A percentile compares a stretch with the other conserved stretches of the same genome.
Evolutionary conservation across 2,888 invertebrate species (phyloP).

Genomic region (Nemapogon koenigi): DNA sequence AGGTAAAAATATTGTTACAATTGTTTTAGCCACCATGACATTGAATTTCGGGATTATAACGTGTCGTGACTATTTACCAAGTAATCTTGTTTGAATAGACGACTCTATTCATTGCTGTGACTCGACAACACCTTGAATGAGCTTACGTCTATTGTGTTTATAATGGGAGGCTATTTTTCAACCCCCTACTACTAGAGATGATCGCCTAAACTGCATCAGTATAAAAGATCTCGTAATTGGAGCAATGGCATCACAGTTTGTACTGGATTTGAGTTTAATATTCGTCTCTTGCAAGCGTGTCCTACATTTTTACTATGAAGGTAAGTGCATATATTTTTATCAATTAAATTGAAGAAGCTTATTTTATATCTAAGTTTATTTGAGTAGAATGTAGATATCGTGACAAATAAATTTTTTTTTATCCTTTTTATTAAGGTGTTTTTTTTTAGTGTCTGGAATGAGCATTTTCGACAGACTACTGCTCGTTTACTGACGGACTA

Average conservation of each 20-base stretch:
- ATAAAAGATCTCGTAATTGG: slow-evolving; percentile 33
- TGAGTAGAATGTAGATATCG: no score
- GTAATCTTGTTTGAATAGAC: no score
- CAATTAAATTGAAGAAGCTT: slow-evolving; percentile 2
- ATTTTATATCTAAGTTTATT: slow-evolving; percentile 4
- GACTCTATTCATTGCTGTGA: no score
- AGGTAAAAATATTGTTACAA: no score
- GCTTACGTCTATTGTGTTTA: slow-evolving; percentile 31
- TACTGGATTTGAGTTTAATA: slow-evolving; percentile 8
- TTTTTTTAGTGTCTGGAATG: no score
- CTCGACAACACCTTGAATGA: slow-evolving; percentile 52
- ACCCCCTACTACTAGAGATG: slow-evolving; percentile 31
- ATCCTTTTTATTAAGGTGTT: no score
- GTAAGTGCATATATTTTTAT: slow-evolving; percentile 17
- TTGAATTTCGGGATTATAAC: no score
- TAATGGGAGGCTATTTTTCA: slow-evolving; percentile 48
- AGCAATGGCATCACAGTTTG: slow-evolving; percentile 15
- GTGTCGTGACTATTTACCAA: no score
- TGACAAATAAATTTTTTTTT: no score
- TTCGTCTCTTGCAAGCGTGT: slow-evolving; percentile 21
- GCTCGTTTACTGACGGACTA: no score
- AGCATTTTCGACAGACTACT: no score
- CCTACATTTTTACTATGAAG: slow-evolving; percentile 24
- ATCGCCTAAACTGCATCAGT: slow-evolving; percentile 19
- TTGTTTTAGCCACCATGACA: no score